Evolutionary conservation across 1,140 invertebrate species (phyloP), one percentile per base, ranked within the genome.

Genomic region (Mycetomoellerius zeteki): DNA sequence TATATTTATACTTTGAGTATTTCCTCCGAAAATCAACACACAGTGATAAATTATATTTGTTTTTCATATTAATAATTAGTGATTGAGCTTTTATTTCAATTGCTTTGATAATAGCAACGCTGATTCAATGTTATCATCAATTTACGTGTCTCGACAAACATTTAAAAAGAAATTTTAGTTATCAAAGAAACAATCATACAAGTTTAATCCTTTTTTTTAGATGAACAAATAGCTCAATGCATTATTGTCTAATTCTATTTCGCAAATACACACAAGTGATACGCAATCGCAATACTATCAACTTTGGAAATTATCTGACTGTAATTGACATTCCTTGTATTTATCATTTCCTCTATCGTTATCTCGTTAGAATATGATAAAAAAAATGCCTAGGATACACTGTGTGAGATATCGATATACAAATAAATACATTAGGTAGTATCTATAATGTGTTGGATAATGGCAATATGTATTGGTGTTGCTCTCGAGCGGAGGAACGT

Each of bases 251-350:
- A 19, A 14, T 33, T 54, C 4, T n/a, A 2, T 80, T 37, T 65
- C 47, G n/a, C 27, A 65, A 50, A 54, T 2, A 54, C 37, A 64
- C 37, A 12, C 50, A 16, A 33, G 4, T 65, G n/a, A 78, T 3
- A 65, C 43, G 43, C 14, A 7, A 69, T 33, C 37, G 1, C 37
- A 69, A 58, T 43, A 10, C 37, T 43, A 24, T 19, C 21, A 67
- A 71, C 30, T 52, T 69, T 81, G n/a, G 30, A 19, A 69, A 71
- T 71, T 81, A 81, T 81, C n/a, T 56, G 58, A 14, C 58, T 47
- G 54, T 10, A 65, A n/a, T 12, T 64, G 27, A 30, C 7, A 12
- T 64, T 78, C 19, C 7, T 33, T 67, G 7, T 16, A 21, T 24
- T 4, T 21, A 19, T 65, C 58, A 78, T 14, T 78, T 65, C 19